Evolutionary conservation across 1,140 invertebrate species (phyloP).

Genomic region (Drosophila dunni): DNA sequence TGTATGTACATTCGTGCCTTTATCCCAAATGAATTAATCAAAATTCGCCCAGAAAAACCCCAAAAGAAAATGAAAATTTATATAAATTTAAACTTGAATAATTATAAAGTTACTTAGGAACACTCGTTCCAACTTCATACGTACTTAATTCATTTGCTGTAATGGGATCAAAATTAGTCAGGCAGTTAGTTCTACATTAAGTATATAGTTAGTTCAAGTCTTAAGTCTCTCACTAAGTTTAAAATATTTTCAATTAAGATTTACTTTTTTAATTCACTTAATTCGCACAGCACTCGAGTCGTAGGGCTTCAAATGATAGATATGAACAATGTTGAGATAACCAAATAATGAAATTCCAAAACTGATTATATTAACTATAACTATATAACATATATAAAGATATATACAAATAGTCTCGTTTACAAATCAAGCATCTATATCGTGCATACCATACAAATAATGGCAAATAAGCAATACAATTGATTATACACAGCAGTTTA

Average conservation of each 20-base stretch:
- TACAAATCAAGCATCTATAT: slow-evolving; percentile 16
- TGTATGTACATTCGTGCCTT: slow-evolving; percentile 58
- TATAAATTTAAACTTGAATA: slow-evolving; percentile 8
- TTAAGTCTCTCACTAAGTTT: slow-evolving; percentile 31
- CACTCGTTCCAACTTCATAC: slow-evolving; percentile 31
- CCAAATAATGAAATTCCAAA: slow-evolving; percentile 27
- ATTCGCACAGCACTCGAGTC: slow-evolving; percentile 26
- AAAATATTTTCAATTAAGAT: slow-evolving; percentile 25
- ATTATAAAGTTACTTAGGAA: slow-evolving; percentile 10
- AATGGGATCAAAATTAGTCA: slow-evolving; percentile 71
- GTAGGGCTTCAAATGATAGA: neutral
- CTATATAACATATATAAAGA: slow-evolving; percentile 3
- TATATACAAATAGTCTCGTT: slow-evolving; percentile 16
- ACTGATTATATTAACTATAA: slow-evolving; percentile 25
- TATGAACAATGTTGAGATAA: neutral
- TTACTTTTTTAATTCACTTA: neutral
- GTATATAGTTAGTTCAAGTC: slow-evolving; percentile 12
- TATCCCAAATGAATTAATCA: slow-evolving; percentile 29
- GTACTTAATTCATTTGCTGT: slow-evolving; percentile 42
- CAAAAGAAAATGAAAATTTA: slow-evolving; percentile 16
- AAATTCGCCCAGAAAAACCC: slow-evolving; percentile 14
- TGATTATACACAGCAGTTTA: slow-evolving; percentile 28
- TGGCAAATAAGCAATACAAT: slow-evolving; percentile 36
- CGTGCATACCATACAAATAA: slow-evolving; percentile 2
- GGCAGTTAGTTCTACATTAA: slow-evolving; percentile 38